Base-by-base conservation (phyloP, 1,140 invertebrate genomes). In the Meloidogyne hapla region DNA sequence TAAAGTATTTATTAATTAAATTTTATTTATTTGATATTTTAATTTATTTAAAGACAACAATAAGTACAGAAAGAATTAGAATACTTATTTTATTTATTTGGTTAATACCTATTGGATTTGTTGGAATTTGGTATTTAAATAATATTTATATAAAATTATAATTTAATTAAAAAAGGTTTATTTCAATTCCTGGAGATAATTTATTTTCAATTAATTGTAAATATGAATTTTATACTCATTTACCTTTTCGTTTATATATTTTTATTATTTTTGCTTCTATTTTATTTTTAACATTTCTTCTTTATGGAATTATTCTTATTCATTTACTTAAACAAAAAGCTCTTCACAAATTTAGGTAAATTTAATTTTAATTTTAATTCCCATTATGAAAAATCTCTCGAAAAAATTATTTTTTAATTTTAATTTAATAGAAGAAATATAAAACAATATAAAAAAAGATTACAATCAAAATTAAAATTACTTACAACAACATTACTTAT, bases 401-500 rank as follows among this genome's bases (percentile, higher is more conserved):
- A 42, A 42, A 42, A 15, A 45, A 45, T 2, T 45, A 42, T 45
- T 45, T 15, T 45, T 15, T 6, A 12, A 12, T 4, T 42, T 42
- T 6, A 45, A 15, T 8, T 45, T 18, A n/a, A 38, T 33, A 62
- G 33, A 42, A 40, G 21, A 79, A 79, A 23, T 21, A 45, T 8
- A 68, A 61, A 63, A 25, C 28, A 23, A 67, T 26, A 56, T 25
- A 74, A 21, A 69, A 21, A 61, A 63, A 77, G 76, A 64, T 77
- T 83, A 1, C 69, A 83, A 56, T 83, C 81, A 9, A 78, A 79
- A 48, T 48, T 83, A 15, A 83, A 83, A 66, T 65, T 83, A n/a
- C 74, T 83, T 2, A 81, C 77, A 75, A 83, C 82, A 40, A 83
- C 82, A 18, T 69, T 83, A 21, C 74, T 83, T 15, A 83, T 83